Evolutionary conservation across 1,140 invertebrate genomes (phyloP).

Genomic region (Leptoteleia sp.): DNA sequence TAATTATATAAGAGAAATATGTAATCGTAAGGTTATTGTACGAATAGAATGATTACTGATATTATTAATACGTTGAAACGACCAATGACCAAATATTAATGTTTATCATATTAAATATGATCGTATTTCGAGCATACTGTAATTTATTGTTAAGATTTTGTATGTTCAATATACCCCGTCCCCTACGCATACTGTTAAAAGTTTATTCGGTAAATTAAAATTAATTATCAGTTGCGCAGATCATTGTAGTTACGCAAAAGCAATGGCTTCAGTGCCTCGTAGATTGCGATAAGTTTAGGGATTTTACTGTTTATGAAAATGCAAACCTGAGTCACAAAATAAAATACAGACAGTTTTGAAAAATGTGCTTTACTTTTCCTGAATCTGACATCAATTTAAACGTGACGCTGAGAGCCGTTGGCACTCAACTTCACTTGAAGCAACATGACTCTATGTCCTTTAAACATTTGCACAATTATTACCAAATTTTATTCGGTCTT

Average conservation of each 20-base stretch:
- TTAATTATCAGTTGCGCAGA: slow-evolving; percentile 14
- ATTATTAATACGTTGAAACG: slow-evolving; percentile 56
- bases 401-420: too few relatives aligned
- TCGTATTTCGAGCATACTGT: slow-evolving; percentile 69
- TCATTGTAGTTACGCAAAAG: slow-evolving; percentile 1
- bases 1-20: slow-evolving; percentile 9
- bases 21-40: slow-evolving; percentile 26
- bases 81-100: slow-evolving; percentile 81
- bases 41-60: slow-evolving; percentile 40
- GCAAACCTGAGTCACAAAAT: too few relatives aligned
- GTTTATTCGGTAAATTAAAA: slow-evolving; percentile 1
- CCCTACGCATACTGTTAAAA: slow-evolving; percentile 6
- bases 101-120: slow-evolving; percentile 71
- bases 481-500: too few relatives aligned
- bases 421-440: too few relatives aligned
- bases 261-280: too few relatives aligned
- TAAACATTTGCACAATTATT: too few relatives aligned
- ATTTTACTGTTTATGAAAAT: too few relatives aligned
- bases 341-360: too few relatives aligned
- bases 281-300: too few relatives aligned
- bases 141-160: slow-evolving; percentile 76
- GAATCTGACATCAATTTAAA: too few relatives aligned
- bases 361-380: too few relatives aligned
- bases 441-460: too few relatives aligned
- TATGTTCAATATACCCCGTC: slow-evolving; percentile 60